Conservation (phyloP, 2,888 invertebrate species). For the Gisinianus flammeolus region DNA sequence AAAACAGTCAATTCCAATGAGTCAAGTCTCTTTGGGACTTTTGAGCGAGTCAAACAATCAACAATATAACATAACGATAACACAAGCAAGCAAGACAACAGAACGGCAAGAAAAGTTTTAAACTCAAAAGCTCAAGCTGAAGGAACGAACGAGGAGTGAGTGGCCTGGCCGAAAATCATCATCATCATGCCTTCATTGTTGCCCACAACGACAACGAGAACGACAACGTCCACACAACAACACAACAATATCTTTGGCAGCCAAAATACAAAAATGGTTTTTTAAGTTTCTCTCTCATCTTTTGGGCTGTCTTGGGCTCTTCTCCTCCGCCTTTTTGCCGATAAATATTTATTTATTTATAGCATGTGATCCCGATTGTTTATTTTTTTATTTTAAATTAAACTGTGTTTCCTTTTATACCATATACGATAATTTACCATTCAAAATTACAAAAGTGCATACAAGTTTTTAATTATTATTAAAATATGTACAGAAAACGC, state of each 20-base stretch:
- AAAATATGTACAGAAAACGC: background rate
- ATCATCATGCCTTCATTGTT: background rate
- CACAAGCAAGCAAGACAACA: no score
- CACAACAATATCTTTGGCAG: background rate
- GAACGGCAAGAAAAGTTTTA: background rate
- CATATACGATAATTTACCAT: background rate
- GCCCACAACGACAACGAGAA: background rate
- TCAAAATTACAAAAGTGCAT: background rate
- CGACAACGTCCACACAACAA: background rate
- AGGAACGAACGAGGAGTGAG: background rate
- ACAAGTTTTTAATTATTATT: background rate
- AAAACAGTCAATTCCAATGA: constrained; percentile 17
- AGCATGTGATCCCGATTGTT: background rate
- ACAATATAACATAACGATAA: background rate
- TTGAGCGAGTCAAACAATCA: background rate
- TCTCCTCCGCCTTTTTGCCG: background rate
- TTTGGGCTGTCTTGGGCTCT: background rate
- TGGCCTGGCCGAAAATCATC: constrained; percentile 13
- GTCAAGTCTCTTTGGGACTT: background rate
- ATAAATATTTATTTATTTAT: background rate
- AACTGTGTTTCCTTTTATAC: no score
- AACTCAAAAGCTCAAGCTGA: background rate
- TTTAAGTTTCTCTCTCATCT: background rate
- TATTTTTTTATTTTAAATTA: no score
- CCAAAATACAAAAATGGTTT: background rate